Conservation (phyloP, 92 coral and sea anemone species). For the Heteractis magnifica region DNA sequence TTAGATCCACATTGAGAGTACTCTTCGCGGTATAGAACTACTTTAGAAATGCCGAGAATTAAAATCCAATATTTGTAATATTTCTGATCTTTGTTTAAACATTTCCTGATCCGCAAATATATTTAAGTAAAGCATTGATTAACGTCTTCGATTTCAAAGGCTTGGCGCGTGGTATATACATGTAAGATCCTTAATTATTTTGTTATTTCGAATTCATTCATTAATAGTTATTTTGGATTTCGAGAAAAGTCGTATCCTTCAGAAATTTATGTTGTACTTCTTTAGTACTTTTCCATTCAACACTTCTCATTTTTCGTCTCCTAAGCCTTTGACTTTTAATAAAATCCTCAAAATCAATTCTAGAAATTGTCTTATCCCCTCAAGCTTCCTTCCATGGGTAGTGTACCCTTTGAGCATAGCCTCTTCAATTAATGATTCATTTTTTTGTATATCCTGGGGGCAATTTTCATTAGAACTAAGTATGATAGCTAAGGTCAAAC, state of each 20-base stretch:
- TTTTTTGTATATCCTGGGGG: too few species aligned
- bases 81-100: slow-evolving; percentile 2
- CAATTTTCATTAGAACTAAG: too few species aligned
- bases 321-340: too few species aligned
- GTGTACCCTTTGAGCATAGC: too few species aligned
- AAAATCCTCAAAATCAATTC: too few species aligned
- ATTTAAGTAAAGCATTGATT: neutral
- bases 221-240: neutral
- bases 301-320: too few species aligned
- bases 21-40: neutral
- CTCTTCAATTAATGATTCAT: too few species aligned
- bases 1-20: neutral
- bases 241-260: neutral
- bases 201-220: neutral
- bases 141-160: neutral
- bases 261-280: too few species aligned
- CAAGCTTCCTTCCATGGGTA: too few species aligned
- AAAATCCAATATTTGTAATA: slow-evolving; percentile 3
- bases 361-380: too few species aligned
- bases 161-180: neutral
- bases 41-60: neutral
- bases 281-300: too few species aligned
- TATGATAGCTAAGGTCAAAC: too few species aligned
- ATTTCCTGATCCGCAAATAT: slow-evolving; percentile 7
- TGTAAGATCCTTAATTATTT: neutral